These are phyloP conservation scores for Dermochelys coriacea DNA, from an alignment of 2,797 vertebrate genomes.

Conservation along the genomic window DNA sequence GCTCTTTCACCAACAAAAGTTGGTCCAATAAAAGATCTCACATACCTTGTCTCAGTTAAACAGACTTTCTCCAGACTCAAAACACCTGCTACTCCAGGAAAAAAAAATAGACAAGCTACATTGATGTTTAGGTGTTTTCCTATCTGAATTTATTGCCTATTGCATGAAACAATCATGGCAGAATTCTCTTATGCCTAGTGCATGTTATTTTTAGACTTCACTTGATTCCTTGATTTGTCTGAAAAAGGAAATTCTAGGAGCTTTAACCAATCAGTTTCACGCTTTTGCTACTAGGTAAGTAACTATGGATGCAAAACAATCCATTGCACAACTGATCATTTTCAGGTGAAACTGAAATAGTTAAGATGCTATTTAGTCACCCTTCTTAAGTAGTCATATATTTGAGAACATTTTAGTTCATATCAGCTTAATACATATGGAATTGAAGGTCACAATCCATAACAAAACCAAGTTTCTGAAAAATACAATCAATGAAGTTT, in stretches of 20 bases:
- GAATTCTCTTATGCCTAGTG: neutral
- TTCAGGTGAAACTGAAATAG: conserved; percentile 53
- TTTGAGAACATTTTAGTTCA: conserved; percentile 20
- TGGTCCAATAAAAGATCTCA: neutral
- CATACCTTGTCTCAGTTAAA: too few species aligned
- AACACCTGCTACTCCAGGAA: neutral
- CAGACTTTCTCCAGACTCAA: too few species aligned
- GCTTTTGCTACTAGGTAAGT: neutral
- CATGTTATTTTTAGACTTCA: neutral
- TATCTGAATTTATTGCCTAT: neutral
- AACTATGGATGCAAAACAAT: conserved; percentile 44
- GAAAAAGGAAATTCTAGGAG: neutral
- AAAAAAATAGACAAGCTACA: neutral
- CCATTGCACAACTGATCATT: conserved; percentile 60
- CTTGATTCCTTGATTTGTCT: neutral
- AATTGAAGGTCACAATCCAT: conserved; percentile 49
- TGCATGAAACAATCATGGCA: neutral
- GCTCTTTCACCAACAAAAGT: neutral
- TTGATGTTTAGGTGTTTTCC: neutral
- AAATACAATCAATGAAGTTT: conserved; percentile 40
- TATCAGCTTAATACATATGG: conserved; percentile 53
- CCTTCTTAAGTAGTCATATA: neutral
- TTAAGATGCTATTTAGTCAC: conserved; percentile 28
- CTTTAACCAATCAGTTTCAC: conserved; percentile 36
- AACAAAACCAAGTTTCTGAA: conserved; percentile 35